Percentiles rank a stretch among this genome's conserved stretches.
These are phyloP conservation scores for Theretra japonica DNA, from an alignment of 2,888 invertebrate species.

Conservation along the genomic window DNA sequence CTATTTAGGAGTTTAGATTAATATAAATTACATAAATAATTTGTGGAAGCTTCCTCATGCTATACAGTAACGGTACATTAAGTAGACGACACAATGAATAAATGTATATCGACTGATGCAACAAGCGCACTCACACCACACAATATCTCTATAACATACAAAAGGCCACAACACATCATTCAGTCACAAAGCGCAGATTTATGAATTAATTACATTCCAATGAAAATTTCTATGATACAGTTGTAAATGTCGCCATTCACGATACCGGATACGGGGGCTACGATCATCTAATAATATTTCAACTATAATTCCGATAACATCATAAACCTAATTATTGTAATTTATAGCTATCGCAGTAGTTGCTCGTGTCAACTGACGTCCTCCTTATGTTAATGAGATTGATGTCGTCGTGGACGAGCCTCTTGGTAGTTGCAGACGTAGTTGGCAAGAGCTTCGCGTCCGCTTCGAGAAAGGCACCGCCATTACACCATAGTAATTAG, in stretches of 20 bases:
- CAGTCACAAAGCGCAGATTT: constrained; percentile 79
- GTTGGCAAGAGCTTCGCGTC: constrained; percentile 64
- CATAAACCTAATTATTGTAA: constrained; percentile 66
- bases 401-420: constrained; percentile 59
- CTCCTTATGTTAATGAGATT: constrained; percentile 62
- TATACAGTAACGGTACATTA: constrained; percentile 50
- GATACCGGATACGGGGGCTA: constrained; percentile 52
- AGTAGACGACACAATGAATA: constrained; percentile 64
- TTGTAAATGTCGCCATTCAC: constrained; percentile 48
- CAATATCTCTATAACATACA: constrained; percentile 76
- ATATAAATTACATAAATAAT: constrained; percentile 57
- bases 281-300: constrained; percentile 54
- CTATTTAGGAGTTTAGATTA: constrained; percentile 63
- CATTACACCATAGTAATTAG: constrained; percentile 31
- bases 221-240: constrained; percentile 69
- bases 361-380: constrained; percentile 67
- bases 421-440: constrained; percentile 59
- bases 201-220: constrained; percentile 62
- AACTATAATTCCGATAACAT: constrained; percentile 68
- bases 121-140: constrained; percentile 78
- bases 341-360: constrained; percentile 67
- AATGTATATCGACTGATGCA: constrained; percentile 67
- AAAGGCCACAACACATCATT: constrained; percentile 85
- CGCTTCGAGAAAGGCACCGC: constrained; percentile 69
- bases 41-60: constrained; percentile 76